Evolutionary conservation across 2,888 invertebrate species (phyloP).

Genomic region (Drosophila ochracea): DNA sequence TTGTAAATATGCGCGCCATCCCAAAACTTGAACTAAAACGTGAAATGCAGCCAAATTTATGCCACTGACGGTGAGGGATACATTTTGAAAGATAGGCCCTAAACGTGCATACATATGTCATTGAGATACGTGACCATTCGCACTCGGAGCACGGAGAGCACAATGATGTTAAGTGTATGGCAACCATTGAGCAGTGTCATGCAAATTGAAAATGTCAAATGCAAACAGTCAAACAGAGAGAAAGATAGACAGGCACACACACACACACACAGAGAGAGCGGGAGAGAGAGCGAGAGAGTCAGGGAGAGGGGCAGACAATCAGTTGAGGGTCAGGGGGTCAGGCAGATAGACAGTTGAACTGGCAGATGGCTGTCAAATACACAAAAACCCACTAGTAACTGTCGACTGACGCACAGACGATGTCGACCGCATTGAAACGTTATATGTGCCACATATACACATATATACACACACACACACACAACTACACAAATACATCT

Average conservation of each 20-base stretch:
- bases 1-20: not conserved
- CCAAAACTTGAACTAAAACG: conserved; percentile 10
- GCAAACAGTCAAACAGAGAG: conserved; percentile 59
- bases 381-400: conserved; percentile 43
- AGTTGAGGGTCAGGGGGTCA: conserved; percentile 2
- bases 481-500: not conserved
- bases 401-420: conserved; percentile 16
- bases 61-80: conserved; percentile 1
- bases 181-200: conserved; percentile 60
- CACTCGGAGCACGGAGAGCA: conserved; percentile 17
- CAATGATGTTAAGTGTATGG: conserved; percentile 30
- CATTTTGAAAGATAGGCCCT: conserved; percentile 1
- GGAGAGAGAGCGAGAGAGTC: conserved; percentile 28
- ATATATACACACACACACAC: not conserved
- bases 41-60: conserved; percentile 26
- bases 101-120: conserved; percentile 6
- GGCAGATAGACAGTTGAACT: conserved; percentile 60
- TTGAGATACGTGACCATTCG: conserved; percentile 43
- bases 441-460: conserved; percentile 12
- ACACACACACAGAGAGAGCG: not conserved
- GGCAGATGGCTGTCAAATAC: conserved; percentile 68
- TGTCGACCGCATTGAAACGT: conserved; percentile 52
- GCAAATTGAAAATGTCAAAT: conserved; percentile 80
- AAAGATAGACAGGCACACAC: conserved; percentile 30
- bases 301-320: not conserved